These are phyloP conservation scores for Formica exsecta DNA, from an alignment of 1,140 invertebrate genomes.

Conservation along the genomic window DNA sequence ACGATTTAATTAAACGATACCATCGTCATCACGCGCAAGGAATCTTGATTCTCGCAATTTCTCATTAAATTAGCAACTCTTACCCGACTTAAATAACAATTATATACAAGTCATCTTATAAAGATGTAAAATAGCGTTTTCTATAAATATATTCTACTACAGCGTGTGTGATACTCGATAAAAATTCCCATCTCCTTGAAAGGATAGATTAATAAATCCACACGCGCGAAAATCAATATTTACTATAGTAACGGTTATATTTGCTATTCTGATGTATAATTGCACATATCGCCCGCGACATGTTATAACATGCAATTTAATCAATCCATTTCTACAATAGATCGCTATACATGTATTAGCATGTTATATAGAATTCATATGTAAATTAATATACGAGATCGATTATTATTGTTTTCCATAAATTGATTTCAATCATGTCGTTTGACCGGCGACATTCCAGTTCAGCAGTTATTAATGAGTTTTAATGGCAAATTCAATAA, in stretches of 20 bases:
- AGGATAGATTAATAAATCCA: constrained; percentile 26
- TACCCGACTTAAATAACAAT: not conserved
- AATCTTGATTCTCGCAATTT: constrained; percentile 26
- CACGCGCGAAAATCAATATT: not conserved
- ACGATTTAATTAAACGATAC: constrained; percentile 64
- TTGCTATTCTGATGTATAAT: not conserved
- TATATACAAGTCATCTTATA: not conserved
- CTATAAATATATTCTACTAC: not conserved
- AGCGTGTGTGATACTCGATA: not conserved
- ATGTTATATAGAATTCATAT: not conserved
- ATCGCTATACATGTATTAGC: constrained; percentile 20
- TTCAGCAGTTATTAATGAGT: constrained; percentile 19
- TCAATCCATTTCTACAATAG: constrained; percentile 28
- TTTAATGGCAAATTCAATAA: constrained; percentile 55
- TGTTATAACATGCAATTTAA: constrained; percentile 22
- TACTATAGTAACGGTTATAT: not conserved
- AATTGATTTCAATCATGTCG: constrained; percentile 50
- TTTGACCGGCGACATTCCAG: constrained; percentile 18
- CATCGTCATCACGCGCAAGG: not conserved
- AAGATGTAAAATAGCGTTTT: not conserved
- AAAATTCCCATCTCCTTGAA: not conserved
- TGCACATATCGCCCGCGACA: not conserved
- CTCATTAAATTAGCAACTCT: not conserved
- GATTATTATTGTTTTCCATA: constrained; percentile 43
- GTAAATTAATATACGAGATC: constrained; percentile 19